phyloP scores from a whole-genome alignment of 2,797 vertebrate species.

The Pterois miles region DNA sequence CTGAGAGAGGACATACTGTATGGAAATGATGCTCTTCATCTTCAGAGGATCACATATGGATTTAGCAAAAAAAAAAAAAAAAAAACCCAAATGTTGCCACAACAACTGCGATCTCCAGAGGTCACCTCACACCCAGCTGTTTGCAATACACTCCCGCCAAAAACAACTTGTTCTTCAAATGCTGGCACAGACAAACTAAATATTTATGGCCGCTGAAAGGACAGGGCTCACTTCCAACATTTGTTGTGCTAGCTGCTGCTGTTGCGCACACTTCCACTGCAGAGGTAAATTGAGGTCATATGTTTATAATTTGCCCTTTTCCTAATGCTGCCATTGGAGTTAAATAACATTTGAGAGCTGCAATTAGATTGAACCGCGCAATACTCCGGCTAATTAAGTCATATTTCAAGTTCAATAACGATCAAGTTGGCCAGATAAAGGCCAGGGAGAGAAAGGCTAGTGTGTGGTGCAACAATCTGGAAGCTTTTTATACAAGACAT shows the following conservation, averaged over 20 bases:
- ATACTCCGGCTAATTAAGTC: conserved; percentile 80
- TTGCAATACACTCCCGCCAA: conserved; percentile 45
- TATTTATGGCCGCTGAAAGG: conserved; percentile 61
- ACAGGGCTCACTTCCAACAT: conserved; percentile 48
- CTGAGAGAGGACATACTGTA: neutral
- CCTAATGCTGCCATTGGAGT: conserved; percentile 64
- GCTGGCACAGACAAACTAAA: conserved; percentile 63
- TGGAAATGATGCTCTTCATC: neutral
- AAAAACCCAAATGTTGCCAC: conserved; percentile 10
- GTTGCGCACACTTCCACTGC: conserved; percentile 41
- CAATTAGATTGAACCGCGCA: conserved; percentile 70
- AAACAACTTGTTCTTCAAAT: conserved; percentile 52
- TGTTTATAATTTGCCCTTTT: conserved; percentile 75
- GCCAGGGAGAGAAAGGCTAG: conserved; percentile 49
- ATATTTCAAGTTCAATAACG: conserved; percentile 82
- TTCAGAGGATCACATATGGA: neutral
- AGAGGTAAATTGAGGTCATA: conserved; percentile 65
- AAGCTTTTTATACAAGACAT: conserved; percentile 37
- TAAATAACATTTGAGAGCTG: conserved; percentile 76
- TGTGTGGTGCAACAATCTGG: conserved; percentile 38
- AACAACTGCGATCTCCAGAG: conserved; percentile 48
- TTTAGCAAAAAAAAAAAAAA: neutral
- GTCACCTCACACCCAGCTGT: conserved; percentile 57
- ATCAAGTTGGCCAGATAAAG: conserved; percentile 75
- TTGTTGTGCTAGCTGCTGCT: conserved; percentile 54